Evolutionary conservation across 92 coral and sea anemone genomes (phyloP), one percentile per base, ranked within the genome.

Genomic region (Siderastrea radians): DNA sequence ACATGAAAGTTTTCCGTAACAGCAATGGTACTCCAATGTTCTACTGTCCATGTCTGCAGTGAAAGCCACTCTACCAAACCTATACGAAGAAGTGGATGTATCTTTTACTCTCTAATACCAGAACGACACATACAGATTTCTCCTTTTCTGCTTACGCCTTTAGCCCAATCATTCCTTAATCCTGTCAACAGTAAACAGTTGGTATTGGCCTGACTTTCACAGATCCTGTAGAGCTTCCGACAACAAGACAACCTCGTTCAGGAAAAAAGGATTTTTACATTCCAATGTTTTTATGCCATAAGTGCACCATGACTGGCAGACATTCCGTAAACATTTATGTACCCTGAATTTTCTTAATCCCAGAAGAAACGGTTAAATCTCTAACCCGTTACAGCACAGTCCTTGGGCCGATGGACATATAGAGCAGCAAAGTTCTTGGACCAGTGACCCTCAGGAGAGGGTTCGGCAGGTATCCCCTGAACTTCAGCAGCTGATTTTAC

Each of bases 11-110:
- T 91, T 87, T 17, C 88, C 67, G 0, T 88, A 77, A 49, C 91
- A 91, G 59, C 94, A 82, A 3, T 68, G 78, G 26, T 88, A 92
- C 38, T 92, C 95, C 60, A 92, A 51, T 1, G 63, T 26, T 26
- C 38, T 0, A 26, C 38, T 26, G 38, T 26, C 38, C 38, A 26
- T 26, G 38, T 26, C 38, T 74, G 87, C 86, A 1, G 90, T 84
- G 5, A 84, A 87, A 45, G 79, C 72, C 4, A 88, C 87, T 57
- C 94, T 72, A 7, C 89, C 87, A 61, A 92, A 75, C 48, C 80
- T 82, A 93, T 7, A 89, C 86, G 6, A 91, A 92, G 57, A 92
- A 89, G 54, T 85, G 95, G 6, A 76, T 86, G 51, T 65, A 92
- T 2, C 80, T 46, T 55, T 54, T 66, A 9, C 91, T 88, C 45